A percentile compares a stretch with the other conserved stretches of the same genome.
Conservation (phyloP, 2,888 invertebrate species). For the Koerneria pararmatus region DNA sequence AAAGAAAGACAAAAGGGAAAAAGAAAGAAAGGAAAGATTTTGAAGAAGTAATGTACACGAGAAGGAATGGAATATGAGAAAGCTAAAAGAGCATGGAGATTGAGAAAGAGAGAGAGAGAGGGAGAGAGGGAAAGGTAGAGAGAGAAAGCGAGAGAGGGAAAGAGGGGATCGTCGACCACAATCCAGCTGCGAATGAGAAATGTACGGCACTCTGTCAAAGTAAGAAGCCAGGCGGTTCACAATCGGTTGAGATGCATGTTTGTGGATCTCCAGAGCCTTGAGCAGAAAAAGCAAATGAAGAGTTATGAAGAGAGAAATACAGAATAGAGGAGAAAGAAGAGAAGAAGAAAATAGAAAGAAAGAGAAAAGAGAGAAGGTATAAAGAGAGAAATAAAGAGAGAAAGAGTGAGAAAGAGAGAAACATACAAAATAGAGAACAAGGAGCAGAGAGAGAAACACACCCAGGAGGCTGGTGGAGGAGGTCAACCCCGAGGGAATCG, state of each 20-base stretch:
- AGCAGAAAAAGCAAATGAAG: not conserved
- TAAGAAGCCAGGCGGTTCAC: no score
- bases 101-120: not conserved
- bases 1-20: no score
- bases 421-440: not conserved
- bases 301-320: not conserved
- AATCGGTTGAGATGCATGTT: no score
- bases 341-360: slow-evolving; percentile 1
- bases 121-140: slow-evolving; percentile 4
- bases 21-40: no score
- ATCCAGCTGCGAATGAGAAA: no score
- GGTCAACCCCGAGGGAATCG: slow-evolving; percentile 81
- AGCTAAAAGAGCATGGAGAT: not conserved
- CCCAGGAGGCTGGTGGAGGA: not conserved
- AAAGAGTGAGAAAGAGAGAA: not conserved
- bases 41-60: not conserved
- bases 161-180: slow-evolving; percentile 25
- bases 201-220: no score
- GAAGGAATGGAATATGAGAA: not conserved
- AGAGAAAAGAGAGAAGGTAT: not conserved
- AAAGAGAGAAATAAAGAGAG: not conserved
- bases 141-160: not conserved
- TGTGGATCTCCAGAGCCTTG: no score
- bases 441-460: not conserved
- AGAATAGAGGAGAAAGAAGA: not conserved